These are phyloP conservation scores for human DNA, from an alignment of 2,113 vertebrate species.

Conservation along the genomic window GRCh38 chr11:38243001-38243500, in stretches of 20 bases:
- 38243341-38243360: constrained; percentile 22
- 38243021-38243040: neutral
- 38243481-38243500: neutral
- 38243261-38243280: neutral
- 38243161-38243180: neutral
- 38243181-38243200: neutral
- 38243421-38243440: neutral
- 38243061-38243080: neutral
- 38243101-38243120: constrained; percentile 3
- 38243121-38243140: constrained; percentile 14
- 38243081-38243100: neutral
- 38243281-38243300: neutral
- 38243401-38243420: neutral
- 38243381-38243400: neutral
- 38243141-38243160: neutral
- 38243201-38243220: neutral
- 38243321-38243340: neutral
- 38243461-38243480: neutral
- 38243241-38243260: neutral
- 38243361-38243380: neutral
- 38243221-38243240: neutral
- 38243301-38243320: neutral
- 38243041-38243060: neutral
- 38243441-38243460: neutral
- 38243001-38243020: neutral